Conservation (phyloP, 1,140 invertebrate genomes). For the Schlechtendalia chinensis region DNA sequence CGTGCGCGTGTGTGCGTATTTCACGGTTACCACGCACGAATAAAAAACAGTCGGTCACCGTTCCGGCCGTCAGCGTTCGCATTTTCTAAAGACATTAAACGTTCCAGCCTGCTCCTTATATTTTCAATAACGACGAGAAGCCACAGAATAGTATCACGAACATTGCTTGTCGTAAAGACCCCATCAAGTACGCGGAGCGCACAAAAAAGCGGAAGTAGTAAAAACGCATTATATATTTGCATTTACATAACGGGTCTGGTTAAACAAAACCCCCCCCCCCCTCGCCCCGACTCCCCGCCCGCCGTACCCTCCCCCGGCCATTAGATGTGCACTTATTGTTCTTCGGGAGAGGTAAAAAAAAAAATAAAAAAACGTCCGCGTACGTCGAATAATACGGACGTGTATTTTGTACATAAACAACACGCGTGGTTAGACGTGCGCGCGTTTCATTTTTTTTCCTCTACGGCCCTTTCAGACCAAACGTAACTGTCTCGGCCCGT, state of each 20-base stretch:
- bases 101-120: conserved; percentile 44
- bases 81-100: conserved; percentile 45
- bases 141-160: conserved; percentile 50
- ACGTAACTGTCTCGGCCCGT: too few relatives aligned
- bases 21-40: too few relatives aligned
- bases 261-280: too few relatives aligned
- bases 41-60: conserved; percentile 32
- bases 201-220: conserved; percentile 48
- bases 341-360: too few relatives aligned
- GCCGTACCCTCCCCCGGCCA: too few relatives aligned
- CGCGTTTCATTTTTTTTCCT: too few relatives aligned
- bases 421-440: too few relatives aligned
- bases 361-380: conserved; percentile 20
- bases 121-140: conserved; percentile 47
- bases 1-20: too few relatives aligned
- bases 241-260: conserved; percentile 49
- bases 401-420: neutral
- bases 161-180: conserved; percentile 48
- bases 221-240: conserved; percentile 50
- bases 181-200: conserved; percentile 27
- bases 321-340: conserved; percentile 45
- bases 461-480: too few relatives aligned
- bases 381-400: neutral
- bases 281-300: too few relatives aligned
- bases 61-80: conserved; percentile 5